Conservation (phyloP, 2,888 invertebrate species). For the Dendrolimus houi region DNA sequence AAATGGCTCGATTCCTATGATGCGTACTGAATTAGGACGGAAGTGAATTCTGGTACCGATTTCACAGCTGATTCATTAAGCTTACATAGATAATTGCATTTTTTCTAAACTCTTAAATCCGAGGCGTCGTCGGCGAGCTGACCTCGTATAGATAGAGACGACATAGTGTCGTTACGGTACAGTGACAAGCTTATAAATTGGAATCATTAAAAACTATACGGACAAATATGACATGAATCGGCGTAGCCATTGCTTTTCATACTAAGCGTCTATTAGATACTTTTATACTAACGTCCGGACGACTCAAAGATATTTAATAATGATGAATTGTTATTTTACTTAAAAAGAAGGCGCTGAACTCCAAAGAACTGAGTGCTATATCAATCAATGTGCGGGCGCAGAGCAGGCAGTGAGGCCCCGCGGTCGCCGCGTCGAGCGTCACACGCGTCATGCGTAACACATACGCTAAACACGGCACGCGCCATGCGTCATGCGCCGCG, state of each 20-base stretch:
- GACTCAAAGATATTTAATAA: constrained; percentile 42
- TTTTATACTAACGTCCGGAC: constrained; percentile 57
- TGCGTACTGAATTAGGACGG: constrained; percentile 76
- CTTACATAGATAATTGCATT: constrained; percentile 70
- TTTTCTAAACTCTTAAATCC: constrained; percentile 55
- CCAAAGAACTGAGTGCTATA: constrained; percentile 32
- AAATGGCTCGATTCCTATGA: constrained; percentile 76
- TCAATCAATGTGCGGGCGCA: constrained; percentile 34
- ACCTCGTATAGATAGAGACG: constrained; percentile 50
- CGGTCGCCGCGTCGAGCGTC: constrained; percentile 11
- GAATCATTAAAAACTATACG: constrained; percentile 72
- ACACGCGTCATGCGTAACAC: constrained; percentile 17
- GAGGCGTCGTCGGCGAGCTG: constrained; percentile 42
- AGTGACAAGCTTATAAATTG: constrained; percentile 70
- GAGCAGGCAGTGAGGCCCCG: constrained; percentile 32
- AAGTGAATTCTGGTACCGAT: constrained; percentile 75
- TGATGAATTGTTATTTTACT: constrained; percentile 17
- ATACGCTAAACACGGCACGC: background rate
- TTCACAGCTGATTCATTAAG: constrained; percentile 73
- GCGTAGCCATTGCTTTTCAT: constrained; percentile 64
- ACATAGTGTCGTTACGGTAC: constrained; percentile 51
- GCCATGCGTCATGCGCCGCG: constrained; percentile 5
- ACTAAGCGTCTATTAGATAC: constrained; percentile 66
- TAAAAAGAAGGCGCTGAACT: constrained; percentile 24
- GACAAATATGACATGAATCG: constrained; percentile 74